Percentiles rank a stretch among this genome's conserved stretches.
phyloP scores from a whole-genome alignment of 2,797 vertebrate species.

The Alosa sapidissima region DNA sequence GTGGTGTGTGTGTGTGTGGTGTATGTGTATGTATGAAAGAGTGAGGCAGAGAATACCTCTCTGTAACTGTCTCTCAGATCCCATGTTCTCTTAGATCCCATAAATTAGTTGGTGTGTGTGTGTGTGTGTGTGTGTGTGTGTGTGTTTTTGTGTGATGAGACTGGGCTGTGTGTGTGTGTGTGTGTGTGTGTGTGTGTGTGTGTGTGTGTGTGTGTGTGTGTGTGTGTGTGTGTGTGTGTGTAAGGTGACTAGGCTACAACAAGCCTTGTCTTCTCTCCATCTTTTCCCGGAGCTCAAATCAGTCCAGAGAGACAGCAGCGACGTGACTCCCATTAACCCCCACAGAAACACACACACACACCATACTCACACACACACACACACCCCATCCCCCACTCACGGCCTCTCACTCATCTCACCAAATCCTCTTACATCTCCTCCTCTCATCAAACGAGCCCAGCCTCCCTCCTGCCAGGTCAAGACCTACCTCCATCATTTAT shows the following conservation, averaged over 20 bases:
- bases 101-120: neutral
- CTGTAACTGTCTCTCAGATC: neutral
- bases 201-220: neutral
- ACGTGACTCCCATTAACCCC: neutral
- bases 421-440: neutral
- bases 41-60: neutral
- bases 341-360: neutral
- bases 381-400: neutral
- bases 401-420: neutral
- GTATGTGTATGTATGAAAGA: neutral
- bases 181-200: neutral
- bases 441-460: neutral
- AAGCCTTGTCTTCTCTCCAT: too few relatives aligned
- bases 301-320: neutral
- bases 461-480: neutral
- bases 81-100: neutral
- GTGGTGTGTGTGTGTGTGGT: too few relatives aligned
- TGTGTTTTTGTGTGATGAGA: too few relatives aligned
- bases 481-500: neutral
- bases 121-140: neutral
- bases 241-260: neutral
- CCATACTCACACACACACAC: neutral
- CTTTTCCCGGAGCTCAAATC: conserved; percentile 26
- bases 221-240: neutral
- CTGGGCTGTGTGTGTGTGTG: too few relatives aligned